phyloP scores from a whole-genome alignment of 2,888 invertebrate species.

The Cheilosia soror region DNA sequence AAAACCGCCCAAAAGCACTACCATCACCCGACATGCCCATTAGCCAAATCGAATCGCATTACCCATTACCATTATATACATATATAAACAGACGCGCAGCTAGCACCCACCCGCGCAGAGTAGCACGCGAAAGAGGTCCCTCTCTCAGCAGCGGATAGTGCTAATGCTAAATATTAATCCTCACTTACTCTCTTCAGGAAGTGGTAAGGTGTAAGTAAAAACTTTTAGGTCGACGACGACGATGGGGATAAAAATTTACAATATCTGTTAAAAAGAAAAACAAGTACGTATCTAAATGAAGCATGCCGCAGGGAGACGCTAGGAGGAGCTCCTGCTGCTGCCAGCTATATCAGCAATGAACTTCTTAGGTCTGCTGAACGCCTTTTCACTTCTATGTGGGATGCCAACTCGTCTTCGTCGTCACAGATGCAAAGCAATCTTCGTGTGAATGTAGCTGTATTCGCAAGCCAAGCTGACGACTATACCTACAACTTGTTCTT shows the following conservation, averaged over 20 bases:
- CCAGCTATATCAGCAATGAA: constrained; percentile 11
- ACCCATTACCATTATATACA: not conserved
- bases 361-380: constrained; percentile 46
- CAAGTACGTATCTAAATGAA: constrained; percentile 35
- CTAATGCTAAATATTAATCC: constrained; percentile 66
- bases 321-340: not conserved
- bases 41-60: constrained; percentile 68
- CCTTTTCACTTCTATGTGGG: constrained; percentile 47
- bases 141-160: constrained; percentile 37
- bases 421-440: constrained; percentile 15
- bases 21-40: constrained; percentile 64
- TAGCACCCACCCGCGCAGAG: constrained; percentile 5
- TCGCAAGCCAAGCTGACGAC: constrained; percentile 35
- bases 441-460: too few species aligned
- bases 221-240: constrained; percentile 18
- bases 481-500: constrained; percentile 46
- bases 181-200: constrained; percentile 54
- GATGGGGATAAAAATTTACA: not conserved
- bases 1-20: constrained; percentile 38
- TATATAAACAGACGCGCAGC: constrained; percentile 10
- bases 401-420: not conserved
- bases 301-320: constrained; percentile 18
- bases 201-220: constrained; percentile 58
- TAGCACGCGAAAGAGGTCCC: constrained; percentile 9
- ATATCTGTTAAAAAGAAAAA: constrained; percentile 4